Conservation (phyloP, 2,797 vertebrate species). For the Parotocinclus haroldoi region DNA sequence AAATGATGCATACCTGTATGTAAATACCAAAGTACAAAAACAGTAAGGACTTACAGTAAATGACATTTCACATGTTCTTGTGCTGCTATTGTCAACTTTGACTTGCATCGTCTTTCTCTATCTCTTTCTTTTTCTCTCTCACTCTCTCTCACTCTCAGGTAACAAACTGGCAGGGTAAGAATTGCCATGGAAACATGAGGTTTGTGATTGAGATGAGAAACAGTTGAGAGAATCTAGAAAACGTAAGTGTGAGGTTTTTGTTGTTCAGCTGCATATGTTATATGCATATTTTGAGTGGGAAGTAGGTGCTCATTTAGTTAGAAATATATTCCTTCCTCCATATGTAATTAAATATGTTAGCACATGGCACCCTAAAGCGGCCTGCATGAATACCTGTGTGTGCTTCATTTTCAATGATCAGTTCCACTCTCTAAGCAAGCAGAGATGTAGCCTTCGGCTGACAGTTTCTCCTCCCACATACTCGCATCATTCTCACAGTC, state of each 20-base stretch:
- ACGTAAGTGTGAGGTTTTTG: slow-evolving; percentile 50
- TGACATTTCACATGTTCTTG: background rate
- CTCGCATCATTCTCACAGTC: slow-evolving; percentile 18
- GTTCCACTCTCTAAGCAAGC: slow-evolving; percentile 15
- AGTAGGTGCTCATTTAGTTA: slow-evolving; percentile 31
- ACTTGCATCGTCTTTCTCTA: slow-evolving; percentile 35
- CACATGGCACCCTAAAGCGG: slow-evolving; percentile 41
- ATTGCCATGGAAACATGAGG: slow-evolving; percentile 58
- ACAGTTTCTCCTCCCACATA: slow-evolving; percentile 30
- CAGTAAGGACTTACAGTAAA: too few relatives aligned
- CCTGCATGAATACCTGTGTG: slow-evolving; percentile 36
- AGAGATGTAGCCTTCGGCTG: slow-evolving; percentile 24
- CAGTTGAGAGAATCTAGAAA: slow-evolving; percentile 51
- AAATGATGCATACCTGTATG: too few relatives aligned
- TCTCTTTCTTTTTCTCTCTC: slow-evolving; percentile 52
- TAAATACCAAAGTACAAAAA: too few relatives aligned
- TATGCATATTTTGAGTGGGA: slow-evolving; percentile 43
- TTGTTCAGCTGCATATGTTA: slow-evolving; percentile 44
- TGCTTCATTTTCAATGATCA: slow-evolving; percentile 46
- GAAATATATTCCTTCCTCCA: slow-evolving; percentile 32
- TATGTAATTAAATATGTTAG: slow-evolving; percentile 43
- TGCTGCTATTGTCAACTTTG: slow-evolving; percentile 31
- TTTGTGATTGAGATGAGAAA: slow-evolving; percentile 56
- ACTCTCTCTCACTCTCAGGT: slow-evolving; percentile 46
- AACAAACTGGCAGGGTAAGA: slow-evolving; percentile 53